phyloP scores from a whole-genome alignment of 2,113 vertebrate species.

The Limanda limanda region DNA sequence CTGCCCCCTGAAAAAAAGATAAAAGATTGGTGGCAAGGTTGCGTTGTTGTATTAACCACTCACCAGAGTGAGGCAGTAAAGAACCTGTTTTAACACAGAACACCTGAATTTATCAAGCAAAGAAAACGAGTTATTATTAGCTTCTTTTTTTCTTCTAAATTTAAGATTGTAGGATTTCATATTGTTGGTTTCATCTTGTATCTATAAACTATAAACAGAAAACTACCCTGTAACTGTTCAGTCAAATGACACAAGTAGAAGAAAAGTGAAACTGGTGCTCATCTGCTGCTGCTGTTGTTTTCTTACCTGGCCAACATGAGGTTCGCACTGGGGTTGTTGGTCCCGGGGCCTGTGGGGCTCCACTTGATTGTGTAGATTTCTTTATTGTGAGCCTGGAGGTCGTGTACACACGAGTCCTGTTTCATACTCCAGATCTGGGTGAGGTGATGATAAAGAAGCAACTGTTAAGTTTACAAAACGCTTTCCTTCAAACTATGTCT shows the following conservation, averaged over 20 bases:
- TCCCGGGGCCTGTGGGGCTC: constrained; percentile 98
- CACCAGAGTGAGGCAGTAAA: too few relatives aligned
- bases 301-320: constrained; percentile 97
- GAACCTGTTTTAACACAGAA: too few relatives aligned
- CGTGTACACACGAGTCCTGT: constrained; percentile 97
- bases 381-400: constrained; percentile 99
- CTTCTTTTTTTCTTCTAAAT: too few relatives aligned
- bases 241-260: too few relatives aligned
- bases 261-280: neutral
- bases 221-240: too few relatives aligned
- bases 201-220: neutral
- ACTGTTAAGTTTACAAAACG: neutral
- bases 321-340: constrained; percentile 98
- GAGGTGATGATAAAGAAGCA: neutral
- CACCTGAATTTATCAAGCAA: too few relatives aligned
- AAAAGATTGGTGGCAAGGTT: too few relatives aligned
- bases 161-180: too few relatives aligned
- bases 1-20: too few relatives aligned
- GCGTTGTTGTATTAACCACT: too few relatives aligned
- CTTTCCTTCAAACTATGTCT: neutral
- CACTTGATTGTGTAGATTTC: constrained; percentile 99
- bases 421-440: constrained; percentile 99
- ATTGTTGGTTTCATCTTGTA: neutral
- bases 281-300: neutral
- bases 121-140: too few relatives aligned